Evolutionary conservation across 2,888 invertebrate genomes (phyloP).

Genomic region (Polyploca ridens): DNA sequence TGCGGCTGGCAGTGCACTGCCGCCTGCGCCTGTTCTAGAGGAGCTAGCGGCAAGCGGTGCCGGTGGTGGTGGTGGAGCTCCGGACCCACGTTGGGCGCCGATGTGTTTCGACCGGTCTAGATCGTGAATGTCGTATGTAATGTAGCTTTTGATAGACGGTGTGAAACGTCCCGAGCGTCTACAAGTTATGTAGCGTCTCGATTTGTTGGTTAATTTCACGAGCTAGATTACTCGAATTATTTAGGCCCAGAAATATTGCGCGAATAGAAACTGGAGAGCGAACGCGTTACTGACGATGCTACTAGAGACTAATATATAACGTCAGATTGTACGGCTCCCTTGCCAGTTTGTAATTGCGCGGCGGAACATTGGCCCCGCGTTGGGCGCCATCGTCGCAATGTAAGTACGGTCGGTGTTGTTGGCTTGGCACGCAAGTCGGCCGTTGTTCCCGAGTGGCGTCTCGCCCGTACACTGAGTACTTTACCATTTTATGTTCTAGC

Average conservation of each 20-base stretch:
- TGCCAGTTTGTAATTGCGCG: conserved; percentile 8
- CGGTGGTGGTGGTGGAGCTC: not conserved
- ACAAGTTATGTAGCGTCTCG: conserved; percentile 1
- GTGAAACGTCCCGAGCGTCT: not conserved
- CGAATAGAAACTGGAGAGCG: not conserved
- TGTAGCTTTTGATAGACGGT: conserved; percentile 2
- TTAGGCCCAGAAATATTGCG: not conserved
- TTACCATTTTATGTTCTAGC: conserved; percentile 32
- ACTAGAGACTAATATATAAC: conserved; percentile 6
- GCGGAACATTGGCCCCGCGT: conserved; percentile 5
- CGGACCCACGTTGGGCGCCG: conserved; percentile 1
- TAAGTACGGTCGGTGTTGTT: not conserved
- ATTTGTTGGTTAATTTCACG: conserved; percentile 1
- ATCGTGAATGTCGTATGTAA: conserved; percentile 1
- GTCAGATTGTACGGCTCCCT: not conserved
- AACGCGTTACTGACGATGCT: not conserved
- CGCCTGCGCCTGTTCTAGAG: conserved; percentile 1
- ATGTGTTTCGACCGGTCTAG: conserved; percentile 5
- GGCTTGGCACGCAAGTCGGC: conserved; percentile 12
- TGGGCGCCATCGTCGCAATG: not conserved
- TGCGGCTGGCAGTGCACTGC: conserved; percentile 12
- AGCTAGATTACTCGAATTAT: conserved; percentile 2
- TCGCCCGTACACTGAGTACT: conserved; percentile 17
- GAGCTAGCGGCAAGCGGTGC: not conserved
- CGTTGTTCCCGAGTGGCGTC: conserved; percentile 19